Conservation (phyloP, 2,888 invertebrate species). For the Stramonita haemastoma region DNA sequence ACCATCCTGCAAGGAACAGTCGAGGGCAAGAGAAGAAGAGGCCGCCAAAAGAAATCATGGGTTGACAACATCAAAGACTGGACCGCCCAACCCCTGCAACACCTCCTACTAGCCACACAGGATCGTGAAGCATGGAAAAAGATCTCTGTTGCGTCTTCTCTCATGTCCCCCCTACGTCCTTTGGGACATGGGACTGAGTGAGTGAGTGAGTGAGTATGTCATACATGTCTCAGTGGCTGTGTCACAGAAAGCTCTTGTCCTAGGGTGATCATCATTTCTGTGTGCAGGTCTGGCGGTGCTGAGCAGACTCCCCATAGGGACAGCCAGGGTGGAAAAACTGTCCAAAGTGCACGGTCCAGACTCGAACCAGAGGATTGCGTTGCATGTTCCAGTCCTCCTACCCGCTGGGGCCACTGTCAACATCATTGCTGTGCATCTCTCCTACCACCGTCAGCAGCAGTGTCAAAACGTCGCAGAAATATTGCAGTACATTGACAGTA, state of each 20-base stretch:
- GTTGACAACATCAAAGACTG: too few species aligned
- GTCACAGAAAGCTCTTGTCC: neutral
- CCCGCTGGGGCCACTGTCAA: conserved; percentile 44
- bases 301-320: conserved; percentile 21
- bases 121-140: too few species aligned
- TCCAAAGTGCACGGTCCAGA: conserved; percentile 49
- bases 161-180: too few species aligned
- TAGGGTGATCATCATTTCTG: neutral
- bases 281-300: conserved; percentile 35
- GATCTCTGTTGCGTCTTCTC: too few species aligned
- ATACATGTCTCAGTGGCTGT: too few species aligned
- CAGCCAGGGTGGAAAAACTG: neutral
- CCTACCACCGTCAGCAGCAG: conserved; percentile 70
- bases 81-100: too few species aligned
- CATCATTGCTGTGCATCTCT: conserved; percentile 67
- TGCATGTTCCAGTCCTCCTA: conserved; percentile 58
- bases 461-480: conserved; percentile 68
- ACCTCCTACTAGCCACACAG: too few species aligned
- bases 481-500: conserved; percentile 58
- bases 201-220: neutral
- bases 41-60: too few species aligned
- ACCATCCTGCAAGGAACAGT: too few species aligned
- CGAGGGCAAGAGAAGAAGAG: too few species aligned
- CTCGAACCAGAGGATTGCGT: conserved; percentile 63
- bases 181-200: too few species aligned